Evolutionary conservation across 2,113 vertebrate species (phyloP), one percentile per base, ranked within the genome.

Genomic region (Otis tarda): DNA sequence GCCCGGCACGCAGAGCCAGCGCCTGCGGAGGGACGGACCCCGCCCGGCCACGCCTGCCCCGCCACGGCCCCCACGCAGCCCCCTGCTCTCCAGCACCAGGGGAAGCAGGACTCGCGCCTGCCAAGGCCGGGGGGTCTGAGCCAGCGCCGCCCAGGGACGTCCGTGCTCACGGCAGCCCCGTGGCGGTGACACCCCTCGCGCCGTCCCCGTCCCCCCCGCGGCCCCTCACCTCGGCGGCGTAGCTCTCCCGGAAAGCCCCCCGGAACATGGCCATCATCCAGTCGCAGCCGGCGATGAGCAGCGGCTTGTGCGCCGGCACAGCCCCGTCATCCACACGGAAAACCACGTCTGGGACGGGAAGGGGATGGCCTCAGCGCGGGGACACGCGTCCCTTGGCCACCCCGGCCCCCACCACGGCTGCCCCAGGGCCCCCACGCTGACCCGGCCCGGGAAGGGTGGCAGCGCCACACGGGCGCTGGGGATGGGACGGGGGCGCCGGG

Each of bases 221-320:
- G 31, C 2, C 16, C 23, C 97, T 98, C 94, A 99, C 99, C 98
- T 99, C 98, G 2, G 98, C 91, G 2, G 98, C 97, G 65, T 98
- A 98, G 97, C 99, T 99, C 97, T 99, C 99, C 83, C 98, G 98
- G 95, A 99, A 99, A 33, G 98, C 98, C 53, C 99, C 98, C 12
- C 98, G 98, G 94, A 99, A 99, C 98, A 99, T 99, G 87, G 99
- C 99, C 18, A 98, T 98, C 99, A 99, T 99, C 98, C 99, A 99
- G 96, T 99, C 98, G 3, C 99, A 99, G 97, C 98, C 99, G 2
- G 99, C 98, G 50, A 99, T 98, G 77, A 99, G 98, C 97, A 99
- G 97, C 19, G 99, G 98, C 92, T 99, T 99, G 95, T 99, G 99
- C 3, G 98, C 98, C 4, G 98, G 98, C 83, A 99, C 98, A 10